These are phyloP conservation scores for Orthonevra nobilis DNA, from an alignment of 2,888 invertebrate species.

Conservation along the genomic window DNA sequence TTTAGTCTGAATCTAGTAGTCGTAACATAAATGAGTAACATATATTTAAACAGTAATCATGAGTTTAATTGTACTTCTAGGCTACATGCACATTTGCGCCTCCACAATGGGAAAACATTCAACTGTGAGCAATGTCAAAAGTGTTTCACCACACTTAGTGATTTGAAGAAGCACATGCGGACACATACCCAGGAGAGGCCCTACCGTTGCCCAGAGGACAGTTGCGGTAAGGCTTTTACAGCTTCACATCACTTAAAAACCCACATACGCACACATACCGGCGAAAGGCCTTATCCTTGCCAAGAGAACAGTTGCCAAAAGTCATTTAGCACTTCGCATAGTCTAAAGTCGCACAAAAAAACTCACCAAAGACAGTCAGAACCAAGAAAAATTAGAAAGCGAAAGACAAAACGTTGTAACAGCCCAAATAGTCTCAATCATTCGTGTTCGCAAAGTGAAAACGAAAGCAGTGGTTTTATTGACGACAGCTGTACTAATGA, in stretches of 20 bases:
- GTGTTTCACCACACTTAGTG: constrained; percentile 95
- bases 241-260: constrained; percentile 97
- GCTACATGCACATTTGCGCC: constrained; percentile 92
- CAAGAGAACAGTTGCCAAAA: constrained; percentile 85
- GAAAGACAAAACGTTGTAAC: constrained; percentile 71
- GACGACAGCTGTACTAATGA: constrained; percentile 39
- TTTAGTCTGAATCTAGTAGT: too few relatives aligned
- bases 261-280: constrained; percentile 87
- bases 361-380: constrained; percentile 84
- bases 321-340: constrained; percentile 92
- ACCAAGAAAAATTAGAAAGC: constrained; percentile 46
- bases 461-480: constrained; percentile 53
- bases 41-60: too few relatives aligned
- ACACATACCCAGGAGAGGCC: constrained; percentile 96
- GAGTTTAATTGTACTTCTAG: constrained; percentile 75
- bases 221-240: constrained; percentile 95
- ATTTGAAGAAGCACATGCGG: constrained; percentile 95
- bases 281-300: constrained; percentile 90
- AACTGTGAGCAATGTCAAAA: constrained; percentile 94
- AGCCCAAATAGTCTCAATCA: constrained; percentile 54
- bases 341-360: constrained; percentile 88
- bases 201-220: constrained; percentile 90
- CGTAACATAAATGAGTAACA: too few relatives aligned
- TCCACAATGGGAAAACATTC: constrained; percentile 97
- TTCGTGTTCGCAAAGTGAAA: constrained; percentile 64